Base-by-base conservation (phyloP, 1,140 invertebrate species). In the Pogonomyrmex barbatus region DNA sequence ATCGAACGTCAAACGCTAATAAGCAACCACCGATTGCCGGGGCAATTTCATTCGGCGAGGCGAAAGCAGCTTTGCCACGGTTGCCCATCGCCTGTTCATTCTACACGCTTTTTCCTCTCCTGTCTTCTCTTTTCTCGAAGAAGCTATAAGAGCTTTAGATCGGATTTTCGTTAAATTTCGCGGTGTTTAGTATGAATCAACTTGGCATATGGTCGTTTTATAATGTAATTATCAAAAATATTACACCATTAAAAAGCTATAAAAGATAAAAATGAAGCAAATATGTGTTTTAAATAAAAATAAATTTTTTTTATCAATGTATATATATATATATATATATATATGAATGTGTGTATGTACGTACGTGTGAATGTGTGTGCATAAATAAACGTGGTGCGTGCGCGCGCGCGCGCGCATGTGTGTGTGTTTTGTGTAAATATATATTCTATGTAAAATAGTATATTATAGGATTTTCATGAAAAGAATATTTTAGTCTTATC, bases 1-100 rank as follows among this genome's bases (percentile, higher is more conserved):
- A 95, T 95, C 93, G 94, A 94, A 92, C 93, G 93, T 94, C 94
- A 95, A 94, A 94, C 92, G 91, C 92, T 95, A 95, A 94, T 95
- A 95, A 94, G 93, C 92, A 93, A 94, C 92, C 91, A 91, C 93
- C 91, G 93, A 95, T 94, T 93, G 91, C 88, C 88, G 87, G 83
- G 90, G 89, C 91, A 93, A 92, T 93, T 93, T 93, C 90, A 92
- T 90, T 87, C 87, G 87, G 68, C 85, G 73, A 87, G 77, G 82
- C 90, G 83, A 90, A 90, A 90, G 78, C 88, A 85, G 84, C 87
- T 82, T 86, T 84, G 76, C 87, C 78, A 73, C 88, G 85, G 85
- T 63, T 87, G 79, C 86, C 88, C 85, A 89, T 87, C 81, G 42
- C 30, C 83, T 45, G 68, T 71, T 70, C 68, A 36, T 73, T 36